Evolutionary conservation across 2,113 vertebrate species (phyloP), one percentile per base, ranked within the genome.

Genomic region (Scophthalmus maximus): DNA sequence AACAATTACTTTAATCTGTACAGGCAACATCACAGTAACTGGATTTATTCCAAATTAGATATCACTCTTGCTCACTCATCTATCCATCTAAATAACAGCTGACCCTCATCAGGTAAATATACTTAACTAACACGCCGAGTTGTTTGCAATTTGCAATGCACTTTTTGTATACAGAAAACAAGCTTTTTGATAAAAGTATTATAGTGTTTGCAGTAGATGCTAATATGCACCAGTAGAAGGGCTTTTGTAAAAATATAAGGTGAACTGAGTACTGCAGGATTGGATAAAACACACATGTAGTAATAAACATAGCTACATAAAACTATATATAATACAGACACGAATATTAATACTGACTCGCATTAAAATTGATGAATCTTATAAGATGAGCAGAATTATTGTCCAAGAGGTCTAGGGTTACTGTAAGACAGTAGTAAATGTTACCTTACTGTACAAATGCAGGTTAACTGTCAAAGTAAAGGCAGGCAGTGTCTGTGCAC

Each of bases 1-100:
- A 49, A 29, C 25, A 55, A 15, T 53, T 50, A 46, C 26, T 51
- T 57, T 49, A 40, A 76, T 70, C 8, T 62, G 30, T 27, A 1
- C 17, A 36, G 8, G 38, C 8, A 17, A 18, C 44, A 63, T 50
- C 9, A 66, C 17, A 44, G 46, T 23, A 26, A 32, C 12, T 6
- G 7, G 26, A 68, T 52, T 46, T 18, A 27, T 67, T 61, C 3
- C 12, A 47, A 18, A 50, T 12, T 18, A 25, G 2, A 15, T 29
- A 2, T 70, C 8, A 5, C 23, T 63, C 20, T 42, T 10, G 14
- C 9, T 50, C 15, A 52, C 26, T 15, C 5, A 25, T 47, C 12
- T 2, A 12, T 53, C 32, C 11, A 6, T 12, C 25, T 46, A 14
- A 25, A 6, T 15, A 32, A 8, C 12, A 17, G 6, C 4, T 27